Base-by-base conservation (phyloP, 2,888 invertebrate species). In the Pristionchus maxplancki region DNA sequence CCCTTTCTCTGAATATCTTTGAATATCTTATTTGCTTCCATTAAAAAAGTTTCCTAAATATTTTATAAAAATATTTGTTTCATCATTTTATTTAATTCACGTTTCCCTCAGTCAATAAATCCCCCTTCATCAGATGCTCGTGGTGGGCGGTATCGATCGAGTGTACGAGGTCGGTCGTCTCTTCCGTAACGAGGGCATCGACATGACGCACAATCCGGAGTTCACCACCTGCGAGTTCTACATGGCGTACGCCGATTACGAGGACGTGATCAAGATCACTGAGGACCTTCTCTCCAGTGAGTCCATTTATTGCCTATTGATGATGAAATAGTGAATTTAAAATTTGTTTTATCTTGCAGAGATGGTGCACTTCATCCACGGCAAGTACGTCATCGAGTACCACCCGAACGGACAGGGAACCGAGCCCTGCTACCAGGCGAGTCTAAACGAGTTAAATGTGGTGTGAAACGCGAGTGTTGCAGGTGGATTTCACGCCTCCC, bases 151-250 rank as follows among this genome's bases (percentile, higher is more conserved):
- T 4, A 96, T 99, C 71, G 99, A 99, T 95, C 96, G 98, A 90
- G 97, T 97, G 2, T 97, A 97, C 93, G 96, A 96, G 93, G 96
- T 96, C 85, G 96, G 96, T 3, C 96, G 98, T 91, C 97, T 98
- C 95, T 99, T 99, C 95, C 96, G 99, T 90, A 99, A 99, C 95
- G 99, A 99, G 96, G 98, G 99, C 88, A 99, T 99, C 94, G 99
- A 99, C 96, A 95, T 99, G 94, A 99, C 99, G 0, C 99, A 99
- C 95, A 99, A 99, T 95, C 99, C 99, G 0, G 99, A 99, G 95
- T 99, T 99, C 95, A 99, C 99, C 0, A 98, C 98, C 13, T 98
- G 98, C 95, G 99, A 99, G 96, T 99, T 99, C 95, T 99, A 99
- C 95, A 99, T 99, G 98, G 99, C 99, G 0, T 99, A 99, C 95